These are phyloP conservation scores for Lepidostoma basale DNA, from an alignment of 1,140 invertebrate genomes.

Conservation along the genomic window DNA sequence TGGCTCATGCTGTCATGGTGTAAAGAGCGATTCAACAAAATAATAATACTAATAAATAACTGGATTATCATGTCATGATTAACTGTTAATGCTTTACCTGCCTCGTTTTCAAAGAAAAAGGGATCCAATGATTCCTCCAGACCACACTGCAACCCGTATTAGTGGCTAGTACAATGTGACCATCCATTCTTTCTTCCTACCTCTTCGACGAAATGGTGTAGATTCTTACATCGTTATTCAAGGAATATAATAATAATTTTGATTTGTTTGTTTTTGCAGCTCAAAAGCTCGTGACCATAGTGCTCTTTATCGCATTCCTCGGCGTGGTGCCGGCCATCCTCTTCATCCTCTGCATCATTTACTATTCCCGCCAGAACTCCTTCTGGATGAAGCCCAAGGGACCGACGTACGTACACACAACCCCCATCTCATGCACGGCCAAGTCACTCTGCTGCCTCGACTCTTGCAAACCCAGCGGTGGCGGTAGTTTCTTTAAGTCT, in stretches of 20 bases:
- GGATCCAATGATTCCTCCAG: too few relatives aligned
- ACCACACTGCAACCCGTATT: neutral
- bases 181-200: too few relatives aligned
- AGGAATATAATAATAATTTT: too few relatives aligned
- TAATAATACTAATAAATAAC: too few relatives aligned
- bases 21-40: too few relatives aligned
- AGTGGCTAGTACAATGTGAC: conserved; percentile 16
- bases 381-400: conserved; percentile 71
- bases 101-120: too few relatives aligned
- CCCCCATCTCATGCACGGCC: neutral
- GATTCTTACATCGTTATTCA: too few relatives aligned
- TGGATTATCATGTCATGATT: too few relatives aligned
- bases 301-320: conserved; percentile 83
- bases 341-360: conserved; percentile 69
- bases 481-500: neutral
- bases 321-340: conserved; percentile 76
- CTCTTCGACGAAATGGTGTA: too few relatives aligned
- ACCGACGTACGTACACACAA: conserved; percentile 70
- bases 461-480: neutral
- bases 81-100: too few relatives aligned
- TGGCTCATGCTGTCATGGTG: too few relatives aligned
- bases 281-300: conserved; percentile 71
- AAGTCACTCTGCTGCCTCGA: neutral
- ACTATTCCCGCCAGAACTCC: conserved; percentile 74
- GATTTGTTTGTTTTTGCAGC: conserved; percentile 64